Conservation (phyloP, 1,140 invertebrate species). For the Monomorium pharaonis region DNA sequence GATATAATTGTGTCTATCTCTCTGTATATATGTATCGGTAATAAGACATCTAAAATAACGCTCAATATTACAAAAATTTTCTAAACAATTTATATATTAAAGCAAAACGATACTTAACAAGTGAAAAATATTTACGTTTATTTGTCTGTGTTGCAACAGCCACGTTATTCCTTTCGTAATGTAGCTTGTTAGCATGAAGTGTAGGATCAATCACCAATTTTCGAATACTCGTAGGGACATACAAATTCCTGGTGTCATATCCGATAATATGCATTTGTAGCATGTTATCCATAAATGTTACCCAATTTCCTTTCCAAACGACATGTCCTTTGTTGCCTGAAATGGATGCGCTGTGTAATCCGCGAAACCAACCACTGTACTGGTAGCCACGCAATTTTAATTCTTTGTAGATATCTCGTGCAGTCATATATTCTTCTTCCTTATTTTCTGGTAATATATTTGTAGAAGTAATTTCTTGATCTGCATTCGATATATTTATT, state of each 20-base stretch:
- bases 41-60: background rate
- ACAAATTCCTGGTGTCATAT: constrained; percentile 90
- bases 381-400: constrained; percentile 96
- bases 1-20: too few relatives aligned
- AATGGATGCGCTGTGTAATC: constrained; percentile 86
- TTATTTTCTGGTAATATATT: background rate
- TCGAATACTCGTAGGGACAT: constrained; percentile 93
- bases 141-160: constrained; percentile 77
- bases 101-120: background rate
- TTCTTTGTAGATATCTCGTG: too few relatives aligned
- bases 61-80: too few relatives aligned
- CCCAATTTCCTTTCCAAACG: constrained; percentile 93
- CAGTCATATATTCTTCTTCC: constrained; percentile 79
- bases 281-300: constrained; percentile 97
- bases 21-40: constrained; percentile 85
- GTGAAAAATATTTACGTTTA: constrained; percentile 65
- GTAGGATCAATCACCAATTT: constrained; percentile 92
- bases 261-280: too few relatives aligned
- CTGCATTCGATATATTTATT: too few relatives aligned
- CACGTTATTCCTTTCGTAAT: background rate
- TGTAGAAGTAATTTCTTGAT: constrained; percentile 74
- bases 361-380: constrained; percentile 92
- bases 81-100: too few relatives aligned
- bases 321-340: constrained; percentile 85
- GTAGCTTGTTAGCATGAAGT: constrained; percentile 86